Evolutionary conservation across 2,797 vertebrate species (phyloP).

Genomic region (Pipistrellus nathusii): DNA sequence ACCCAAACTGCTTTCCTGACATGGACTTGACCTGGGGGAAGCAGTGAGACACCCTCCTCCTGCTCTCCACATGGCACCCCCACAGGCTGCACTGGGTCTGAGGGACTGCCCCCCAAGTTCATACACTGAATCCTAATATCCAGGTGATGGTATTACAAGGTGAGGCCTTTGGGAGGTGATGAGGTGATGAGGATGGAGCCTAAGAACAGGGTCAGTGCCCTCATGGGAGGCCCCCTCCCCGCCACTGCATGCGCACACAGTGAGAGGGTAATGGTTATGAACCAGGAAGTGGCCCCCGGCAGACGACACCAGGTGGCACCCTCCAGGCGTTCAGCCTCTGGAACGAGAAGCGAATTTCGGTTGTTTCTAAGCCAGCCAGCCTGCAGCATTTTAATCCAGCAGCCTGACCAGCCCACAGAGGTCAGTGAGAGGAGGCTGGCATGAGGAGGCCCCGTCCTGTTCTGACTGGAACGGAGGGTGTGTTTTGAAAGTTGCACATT

Average conservation of each 20-base stretch:
- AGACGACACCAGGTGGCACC: neutral
- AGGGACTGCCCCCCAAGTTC: neutral
- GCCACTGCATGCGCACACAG: neutral
- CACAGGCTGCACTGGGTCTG: neutral
- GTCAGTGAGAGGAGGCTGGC: rapidly evolving
- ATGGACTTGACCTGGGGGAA: neutral
- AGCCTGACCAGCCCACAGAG: rapidly evolving
- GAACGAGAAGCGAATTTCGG: rapidly evolving
- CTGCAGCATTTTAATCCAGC: neutral
- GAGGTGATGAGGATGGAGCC: neutral
- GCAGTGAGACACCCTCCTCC: neutral
- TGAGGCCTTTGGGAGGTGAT: neutral
- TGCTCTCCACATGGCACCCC: too few species aligned
- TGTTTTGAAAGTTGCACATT: neutral
- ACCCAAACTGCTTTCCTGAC: neutral
- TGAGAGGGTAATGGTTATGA: neutral
- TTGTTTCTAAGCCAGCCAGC: rapidly evolving
- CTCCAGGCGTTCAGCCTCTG: neutral
- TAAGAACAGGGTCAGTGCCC: neutral
- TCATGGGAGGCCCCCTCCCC: neutral
- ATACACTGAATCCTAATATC: neutral
- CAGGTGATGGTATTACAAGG: too few species aligned
- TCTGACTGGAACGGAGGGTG: neutral
- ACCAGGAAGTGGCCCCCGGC: neutral
- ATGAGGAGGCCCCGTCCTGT: neutral